Evolutionary conservation across 1,140 invertebrate genomes (phyloP).

Genomic region (Ptiloglossa arizonensis): DNA sequence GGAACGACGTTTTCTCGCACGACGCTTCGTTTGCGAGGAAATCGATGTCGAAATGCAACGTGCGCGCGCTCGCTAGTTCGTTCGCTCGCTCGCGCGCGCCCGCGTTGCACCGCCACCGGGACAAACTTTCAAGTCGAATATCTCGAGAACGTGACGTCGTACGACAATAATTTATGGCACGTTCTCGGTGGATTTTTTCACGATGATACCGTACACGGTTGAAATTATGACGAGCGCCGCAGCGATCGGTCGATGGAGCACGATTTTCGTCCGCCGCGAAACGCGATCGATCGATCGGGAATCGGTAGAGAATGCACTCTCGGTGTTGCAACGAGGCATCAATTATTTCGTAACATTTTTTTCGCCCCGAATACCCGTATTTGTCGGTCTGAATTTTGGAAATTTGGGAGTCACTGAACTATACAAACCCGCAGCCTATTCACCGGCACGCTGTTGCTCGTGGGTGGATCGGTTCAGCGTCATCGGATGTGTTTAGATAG

Average conservation of each 20-base stretch:
- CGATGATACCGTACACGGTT: too few relatives aligned
- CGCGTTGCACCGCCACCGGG: too few relatives aligned
- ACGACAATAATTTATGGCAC: not conserved
- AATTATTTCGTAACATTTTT: not conserved
- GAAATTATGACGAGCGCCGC: too few relatives aligned
- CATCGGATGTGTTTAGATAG: slow-evolving; percentile 35
- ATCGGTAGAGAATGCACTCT: too few relatives aligned
- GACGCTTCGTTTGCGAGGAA: not conserved
- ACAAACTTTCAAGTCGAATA: not conserved
- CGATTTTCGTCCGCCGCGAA: not conserved
- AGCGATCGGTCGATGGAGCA: too few relatives aligned
- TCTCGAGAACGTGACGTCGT: not conserved
- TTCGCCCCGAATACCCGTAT: not conserved
- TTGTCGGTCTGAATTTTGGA: not conserved
- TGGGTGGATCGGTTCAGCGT: slow-evolving; percentile 20
- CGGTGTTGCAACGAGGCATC: not conserved
- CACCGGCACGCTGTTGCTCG: not conserved
- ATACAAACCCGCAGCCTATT: not conserved
- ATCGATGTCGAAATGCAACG: not conserved
- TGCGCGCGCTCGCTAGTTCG: too few relatives aligned
- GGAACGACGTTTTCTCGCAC: not conserved
- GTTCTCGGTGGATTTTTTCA: not conserved
- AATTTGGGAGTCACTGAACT: slow-evolving; percentile 29
- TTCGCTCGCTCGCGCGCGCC: too few relatives aligned
- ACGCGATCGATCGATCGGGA: not conserved